Conservation (phyloP, 2,797 vertebrate species). For the Onychomys torridus region DNA sequence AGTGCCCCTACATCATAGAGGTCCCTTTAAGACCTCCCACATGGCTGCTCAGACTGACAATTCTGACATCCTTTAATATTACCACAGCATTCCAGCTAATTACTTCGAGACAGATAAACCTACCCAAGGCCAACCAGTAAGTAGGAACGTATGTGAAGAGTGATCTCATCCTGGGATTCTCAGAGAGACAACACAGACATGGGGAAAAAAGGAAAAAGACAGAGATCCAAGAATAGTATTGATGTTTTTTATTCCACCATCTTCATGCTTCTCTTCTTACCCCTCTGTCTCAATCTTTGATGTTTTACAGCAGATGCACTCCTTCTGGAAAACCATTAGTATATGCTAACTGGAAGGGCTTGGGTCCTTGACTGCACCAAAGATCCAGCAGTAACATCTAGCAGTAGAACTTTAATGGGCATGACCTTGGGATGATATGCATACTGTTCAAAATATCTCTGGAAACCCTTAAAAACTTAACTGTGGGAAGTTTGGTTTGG, state of each 20-base stretch:
- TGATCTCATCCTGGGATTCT: constrained; percentile 71
- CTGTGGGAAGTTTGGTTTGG: neutral
- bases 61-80: constrained; percentile 60
- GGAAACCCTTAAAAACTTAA: constrained; percentile 27
- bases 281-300: constrained; percentile 21
- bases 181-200: constrained; percentile 63
- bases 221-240: constrained; percentile 26
- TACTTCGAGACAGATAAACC: constrained; percentile 73
- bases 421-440: constrained; percentile 16
- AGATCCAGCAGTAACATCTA: neutral
- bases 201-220: neutral
- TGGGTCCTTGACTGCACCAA: neutral
- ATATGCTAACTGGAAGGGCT: neutral
- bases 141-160: constrained; percentile 67
- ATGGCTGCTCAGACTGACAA: constrained; percentile 46
- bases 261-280: neutral
- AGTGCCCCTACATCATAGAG: neutral
- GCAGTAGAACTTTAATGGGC: constrained; percentile 17
- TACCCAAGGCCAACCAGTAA: constrained; percentile 62
- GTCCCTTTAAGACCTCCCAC: constrained; percentile 72
- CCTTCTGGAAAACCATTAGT: constrained; percentile 1
- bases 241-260: constrained; percentile 53
- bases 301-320: neutral
- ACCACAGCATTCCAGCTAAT: constrained; percentile 66
- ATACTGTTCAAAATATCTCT: neutral